phyloP scores from a whole-genome alignment of 2,113 vertebrate species.

The Lagopus muta region DNA sequence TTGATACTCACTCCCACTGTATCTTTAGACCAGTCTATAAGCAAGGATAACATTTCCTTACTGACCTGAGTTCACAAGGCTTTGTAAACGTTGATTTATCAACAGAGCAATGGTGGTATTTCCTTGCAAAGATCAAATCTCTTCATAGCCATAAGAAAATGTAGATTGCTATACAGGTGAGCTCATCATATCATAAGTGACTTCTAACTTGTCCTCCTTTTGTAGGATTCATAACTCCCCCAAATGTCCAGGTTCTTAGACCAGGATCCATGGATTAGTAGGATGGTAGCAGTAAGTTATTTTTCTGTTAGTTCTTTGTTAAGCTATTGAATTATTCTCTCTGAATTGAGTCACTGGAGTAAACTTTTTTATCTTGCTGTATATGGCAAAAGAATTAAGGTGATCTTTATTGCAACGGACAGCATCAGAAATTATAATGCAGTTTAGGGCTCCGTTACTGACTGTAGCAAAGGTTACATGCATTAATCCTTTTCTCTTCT shows the following conservation, averaged over 20 bases:
- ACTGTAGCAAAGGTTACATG: neutral
- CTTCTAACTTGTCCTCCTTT: neutral
- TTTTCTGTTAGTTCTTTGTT: neutral
- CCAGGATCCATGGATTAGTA: neutral
- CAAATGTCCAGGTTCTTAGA: neutral
- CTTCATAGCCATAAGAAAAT: neutral
- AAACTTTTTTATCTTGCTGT: neutral
- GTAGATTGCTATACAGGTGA: neutral
- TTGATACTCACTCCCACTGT: neutral
- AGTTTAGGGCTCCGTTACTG: neutral
- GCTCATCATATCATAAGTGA: neutral
- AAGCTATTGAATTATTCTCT: neutral
- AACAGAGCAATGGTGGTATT: neutral
- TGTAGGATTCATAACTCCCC: neutral
- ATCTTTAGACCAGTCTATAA: neutral
- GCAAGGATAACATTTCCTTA: neutral
- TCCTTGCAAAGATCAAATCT: neutral
- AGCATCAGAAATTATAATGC: conserved; percentile 8
- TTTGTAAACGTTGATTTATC: neutral
- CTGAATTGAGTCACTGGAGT: neutral
- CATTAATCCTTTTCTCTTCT: neutral
- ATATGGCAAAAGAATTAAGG: neutral
- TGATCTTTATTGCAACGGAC: conserved; percentile 7
- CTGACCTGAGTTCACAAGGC: neutral
- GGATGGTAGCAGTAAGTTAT: neutral